Evolutionary conservation across 2,888 invertebrate species (phyloP).

Genomic region (Cylloceria caligata): DNA sequence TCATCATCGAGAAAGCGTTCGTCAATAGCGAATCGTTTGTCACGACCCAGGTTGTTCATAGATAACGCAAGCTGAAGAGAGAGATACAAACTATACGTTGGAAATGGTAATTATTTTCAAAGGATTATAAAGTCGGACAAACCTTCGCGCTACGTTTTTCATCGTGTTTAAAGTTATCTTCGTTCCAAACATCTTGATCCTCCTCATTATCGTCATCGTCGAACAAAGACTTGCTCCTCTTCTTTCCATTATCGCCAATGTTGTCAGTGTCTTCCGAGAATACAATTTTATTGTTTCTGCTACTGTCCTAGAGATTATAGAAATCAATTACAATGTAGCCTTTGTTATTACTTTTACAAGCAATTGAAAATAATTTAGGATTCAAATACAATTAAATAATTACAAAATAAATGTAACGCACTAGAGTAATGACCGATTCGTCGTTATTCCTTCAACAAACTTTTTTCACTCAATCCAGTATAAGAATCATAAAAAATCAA

Average conservation of each 20-base stretch:
- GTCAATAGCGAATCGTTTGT: conserved; percentile 91
- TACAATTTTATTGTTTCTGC: conserved; percentile 87
- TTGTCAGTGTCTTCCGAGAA: conserved; percentile 86
- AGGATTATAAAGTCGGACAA: conserved; percentile 84
- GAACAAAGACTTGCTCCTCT: conserved; percentile 70
- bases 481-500: too few species aligned
- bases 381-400: too few species aligned
- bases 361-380: neutral
- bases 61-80: conserved; percentile 88
- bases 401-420: too few species aligned
- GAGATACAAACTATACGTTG: conserved; percentile 64
- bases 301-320: conserved; percentile 84
- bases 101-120: neutral
- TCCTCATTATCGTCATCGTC: conserved; percentile 86
- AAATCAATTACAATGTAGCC: neutral
- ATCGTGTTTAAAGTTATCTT: conserved; percentile 87
- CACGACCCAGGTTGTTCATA: conserved; percentile 90
- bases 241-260: conserved; percentile 64
- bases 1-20: conserved; percentile 89
- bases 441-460: too few species aligned
- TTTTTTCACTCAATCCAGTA: too few species aligned
- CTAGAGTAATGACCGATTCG: too few species aligned
- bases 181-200: conserved; percentile 86
- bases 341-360: too few species aligned
- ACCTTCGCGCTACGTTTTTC: conserved; percentile 89